Evolutionary conservation across 2,888 invertebrate genomes (phyloP), one percentile per base, ranked within the genome.

Genomic region (Chloroclystis v-ata): DNA sequence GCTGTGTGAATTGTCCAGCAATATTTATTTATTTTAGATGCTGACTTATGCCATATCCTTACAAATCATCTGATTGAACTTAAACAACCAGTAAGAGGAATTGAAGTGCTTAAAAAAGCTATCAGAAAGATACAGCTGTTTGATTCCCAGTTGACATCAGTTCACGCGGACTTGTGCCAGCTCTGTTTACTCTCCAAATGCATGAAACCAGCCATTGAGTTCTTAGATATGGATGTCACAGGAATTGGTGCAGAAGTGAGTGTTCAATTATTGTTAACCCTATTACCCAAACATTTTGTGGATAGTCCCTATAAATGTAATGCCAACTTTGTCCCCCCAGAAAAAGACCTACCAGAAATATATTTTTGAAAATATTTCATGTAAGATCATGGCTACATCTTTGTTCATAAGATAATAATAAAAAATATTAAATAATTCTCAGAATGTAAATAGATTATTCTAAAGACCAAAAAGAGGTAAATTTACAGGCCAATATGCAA

Each of bases 121-220:
- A 96, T 98, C 56, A 91, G 93, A 58, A 97, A 97, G 80, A 93
- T 97, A 60, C 95, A 96, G 72, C 81, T 95, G 12, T 93, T 92
- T 79, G 95, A 96, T 63, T 93, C 95, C 9, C 97, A 98, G 78
- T 85, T 98, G 54, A 98, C 98, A 24, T 95, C 97, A 1, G 93
- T 98, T 58, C 98, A 99, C 83, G 95, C 97, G 10, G 97, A 97
- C 82, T 89, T 98, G 43, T 97, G 97, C 74, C 96, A 97, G 78
- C 89, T 98, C 11, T 97, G 98, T 82, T 89, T 99, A 39, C 82
- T 96, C 49, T 93, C 97, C 35, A 97, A 97, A 82, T 95, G 95
- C 77, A 93, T 98, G 81, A 97, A 97, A 73, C 95, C 97, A 32
- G 97, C 97, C 2, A 82, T 98, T 39, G 93, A 93, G 67, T 94